Conservation (phyloP, 53 echinoderm and acorn worm species). For the Henricia sp. region DNA sequence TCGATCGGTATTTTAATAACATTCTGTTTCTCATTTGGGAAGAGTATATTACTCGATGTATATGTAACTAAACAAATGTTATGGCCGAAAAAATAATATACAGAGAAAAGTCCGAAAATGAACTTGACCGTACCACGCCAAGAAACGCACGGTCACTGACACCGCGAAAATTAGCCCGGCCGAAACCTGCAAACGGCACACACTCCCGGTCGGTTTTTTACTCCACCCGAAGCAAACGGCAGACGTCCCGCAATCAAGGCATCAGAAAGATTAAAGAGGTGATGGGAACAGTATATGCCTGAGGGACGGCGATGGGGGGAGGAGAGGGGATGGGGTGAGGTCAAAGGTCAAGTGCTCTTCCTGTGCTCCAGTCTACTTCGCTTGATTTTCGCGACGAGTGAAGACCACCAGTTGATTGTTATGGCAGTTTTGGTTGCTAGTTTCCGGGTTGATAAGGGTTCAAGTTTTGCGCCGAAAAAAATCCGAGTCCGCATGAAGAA, state of each 20-base stretch:
- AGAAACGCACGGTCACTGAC: constrained; percentile 49
- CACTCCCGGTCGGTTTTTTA: not conserved
- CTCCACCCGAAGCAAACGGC: not conserved
- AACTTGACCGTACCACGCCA: constrained; percentile 13
- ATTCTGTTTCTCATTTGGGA: no score
- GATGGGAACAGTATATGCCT: constrained; percentile 17
- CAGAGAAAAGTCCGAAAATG: not conserved
- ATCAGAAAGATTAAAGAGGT: constrained; percentile 50
- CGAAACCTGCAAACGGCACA: not conserved
- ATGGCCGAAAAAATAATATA: not conserved
- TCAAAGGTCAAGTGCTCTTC: constrained; percentile 21
- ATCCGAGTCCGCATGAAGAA: no score
- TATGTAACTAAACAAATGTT: no score
- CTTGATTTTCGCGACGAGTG: constrained; percentile 24
- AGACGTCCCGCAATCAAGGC: constrained; percentile 9
- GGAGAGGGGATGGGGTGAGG: constrained; percentile 4
- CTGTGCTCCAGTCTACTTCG: not conserved
- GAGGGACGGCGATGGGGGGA: not conserved
- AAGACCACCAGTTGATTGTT: constrained; percentile 44
- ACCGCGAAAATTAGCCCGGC: not conserved
- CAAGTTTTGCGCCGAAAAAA: no score
- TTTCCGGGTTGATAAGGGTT: no score
- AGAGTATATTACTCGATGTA: no score
- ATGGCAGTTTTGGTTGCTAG: not conserved
- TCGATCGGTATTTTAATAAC: no score